phyloP scores from a whole-genome alignment of 2,888 invertebrate genomes.

The Mimas tiliae region DNA sequence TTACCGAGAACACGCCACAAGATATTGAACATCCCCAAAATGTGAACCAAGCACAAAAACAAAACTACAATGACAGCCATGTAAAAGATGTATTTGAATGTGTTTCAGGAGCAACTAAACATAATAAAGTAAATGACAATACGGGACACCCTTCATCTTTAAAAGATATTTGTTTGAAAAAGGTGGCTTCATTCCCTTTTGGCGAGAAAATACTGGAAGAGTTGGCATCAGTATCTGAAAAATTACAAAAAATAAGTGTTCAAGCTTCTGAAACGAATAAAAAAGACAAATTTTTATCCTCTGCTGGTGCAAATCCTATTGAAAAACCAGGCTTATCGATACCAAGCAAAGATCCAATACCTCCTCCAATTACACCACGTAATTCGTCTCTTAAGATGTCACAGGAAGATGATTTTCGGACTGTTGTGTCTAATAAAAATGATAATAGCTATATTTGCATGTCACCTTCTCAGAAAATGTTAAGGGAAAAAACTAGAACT shows the following conservation, averaged over 20 bases:
- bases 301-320: conserved; percentile 74
- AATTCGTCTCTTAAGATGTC: conserved; percentile 71
- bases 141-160: conserved; percentile 76
- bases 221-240: conserved; percentile 86
- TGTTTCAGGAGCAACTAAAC: conserved; percentile 61
- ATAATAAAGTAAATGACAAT: conserved; percentile 39
- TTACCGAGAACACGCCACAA: conserved; percentile 46
- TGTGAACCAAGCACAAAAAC: conserved; percentile 24
- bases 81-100: conserved; percentile 77
- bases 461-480: conserved; percentile 89
- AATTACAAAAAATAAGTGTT: conserved; percentile 71
- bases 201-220: conserved; percentile 89
- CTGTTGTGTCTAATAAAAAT: conserved; percentile 85
- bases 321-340: conserved; percentile 54
- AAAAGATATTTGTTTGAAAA: conserved; percentile 87
- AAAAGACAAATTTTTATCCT: conserved; percentile 54
- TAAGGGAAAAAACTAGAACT: conserved; percentile 83
- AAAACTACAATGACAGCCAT: conserved; percentile 53
- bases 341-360: conserved; percentile 52
- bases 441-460: conserved; percentile 87
- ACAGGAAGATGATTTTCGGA: conserved; percentile 80
- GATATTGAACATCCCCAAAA: conserved; percentile 37
- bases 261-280: conserved; percentile 35
- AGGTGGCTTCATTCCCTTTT: conserved; percentile 87
- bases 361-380: conserved; percentile 75